A percentile compares a stretch with the other conserved stretches of the same genome.
phyloP scores from a whole-genome alignment of 2,113 vertebrate genomes.

The Petromus typicus region DNA sequence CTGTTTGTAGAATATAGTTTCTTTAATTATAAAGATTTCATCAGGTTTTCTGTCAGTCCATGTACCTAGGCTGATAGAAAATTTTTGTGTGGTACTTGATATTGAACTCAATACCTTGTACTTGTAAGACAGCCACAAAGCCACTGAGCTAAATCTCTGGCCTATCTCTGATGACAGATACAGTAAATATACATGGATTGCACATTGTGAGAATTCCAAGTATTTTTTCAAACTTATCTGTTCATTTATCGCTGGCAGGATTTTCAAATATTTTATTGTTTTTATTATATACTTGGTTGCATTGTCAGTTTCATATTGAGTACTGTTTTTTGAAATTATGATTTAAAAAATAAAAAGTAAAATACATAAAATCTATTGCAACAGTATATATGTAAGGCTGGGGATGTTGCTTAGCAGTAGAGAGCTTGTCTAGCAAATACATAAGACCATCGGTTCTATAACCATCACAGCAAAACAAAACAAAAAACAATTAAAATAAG shows the following conservation, averaged over 20 bases:
- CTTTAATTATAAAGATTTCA: background rate
- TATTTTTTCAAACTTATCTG: background rate
- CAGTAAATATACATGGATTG: background rate
- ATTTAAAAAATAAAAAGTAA: constrained; percentile 12
- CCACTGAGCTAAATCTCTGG: no score
- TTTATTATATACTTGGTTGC: background rate
- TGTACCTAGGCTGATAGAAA: background rate
- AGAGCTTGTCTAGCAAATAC: background rate
- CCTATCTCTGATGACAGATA: no score
- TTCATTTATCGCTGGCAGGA: background rate
- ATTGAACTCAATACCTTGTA: no score
- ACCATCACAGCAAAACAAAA: background rate
- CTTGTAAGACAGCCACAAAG: no score
- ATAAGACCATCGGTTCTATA: background rate
- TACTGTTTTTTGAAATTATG: background rate
- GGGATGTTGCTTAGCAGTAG: background rate
- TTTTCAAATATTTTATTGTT: background rate
- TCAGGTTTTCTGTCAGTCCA: background rate
- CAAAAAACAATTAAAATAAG: no score
- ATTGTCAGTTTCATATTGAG: background rate
- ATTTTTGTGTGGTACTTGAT: no score
- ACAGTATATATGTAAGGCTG: background rate
- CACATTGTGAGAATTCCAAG: background rate
- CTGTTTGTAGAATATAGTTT: background rate
- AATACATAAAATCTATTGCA: background rate